Evolutionary conservation across 2,113 vertebrate genomes (phyloP).

Genomic region (Charadrius vociferus): DNA sequence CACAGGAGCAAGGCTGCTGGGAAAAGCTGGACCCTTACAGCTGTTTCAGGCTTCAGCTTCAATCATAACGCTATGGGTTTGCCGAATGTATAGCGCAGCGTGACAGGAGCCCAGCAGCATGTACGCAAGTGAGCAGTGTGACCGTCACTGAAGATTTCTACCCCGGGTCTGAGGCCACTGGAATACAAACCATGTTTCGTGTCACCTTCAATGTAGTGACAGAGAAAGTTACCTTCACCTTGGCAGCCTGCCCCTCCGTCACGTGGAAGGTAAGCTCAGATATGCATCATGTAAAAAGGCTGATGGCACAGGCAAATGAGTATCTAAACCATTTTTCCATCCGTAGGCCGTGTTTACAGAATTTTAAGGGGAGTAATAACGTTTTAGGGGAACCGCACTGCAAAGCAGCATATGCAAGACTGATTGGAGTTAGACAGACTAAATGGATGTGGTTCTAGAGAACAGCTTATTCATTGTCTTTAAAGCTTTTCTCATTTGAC

Average conservation of each 20-base stretch:
- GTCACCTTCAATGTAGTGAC: conserved; percentile 49
- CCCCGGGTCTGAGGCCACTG: neutral
- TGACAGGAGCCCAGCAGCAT: neutral
- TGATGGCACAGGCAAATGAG: neutral
- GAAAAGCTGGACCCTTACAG: conserved; percentile 18
- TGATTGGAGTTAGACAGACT: neutral
- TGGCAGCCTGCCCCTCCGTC: conserved; percentile 29
- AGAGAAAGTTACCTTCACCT: conserved; percentile 57
- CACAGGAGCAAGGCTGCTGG: conserved; percentile 45
- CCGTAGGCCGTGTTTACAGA: neutral
- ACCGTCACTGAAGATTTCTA: neutral
- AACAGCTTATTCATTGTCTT: neutral
- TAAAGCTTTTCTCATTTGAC: neutral
- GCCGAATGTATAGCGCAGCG: neutral
- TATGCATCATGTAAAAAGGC: neutral
- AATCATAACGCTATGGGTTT: neutral
- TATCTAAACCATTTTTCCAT: neutral
- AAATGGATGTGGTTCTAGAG: neutral
- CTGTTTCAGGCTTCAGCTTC: conserved; percentile 30
- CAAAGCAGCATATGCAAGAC: neutral
- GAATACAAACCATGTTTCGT: conserved; percentile 43
- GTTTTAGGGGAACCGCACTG: neutral
- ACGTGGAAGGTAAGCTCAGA: conserved; percentile 26
- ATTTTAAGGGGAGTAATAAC: neutral
- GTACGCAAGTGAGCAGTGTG: neutral